Base-by-base conservation (phyloP, 2,888 invertebrate genomes). In the Drosophila parthenogenetica region DNA sequence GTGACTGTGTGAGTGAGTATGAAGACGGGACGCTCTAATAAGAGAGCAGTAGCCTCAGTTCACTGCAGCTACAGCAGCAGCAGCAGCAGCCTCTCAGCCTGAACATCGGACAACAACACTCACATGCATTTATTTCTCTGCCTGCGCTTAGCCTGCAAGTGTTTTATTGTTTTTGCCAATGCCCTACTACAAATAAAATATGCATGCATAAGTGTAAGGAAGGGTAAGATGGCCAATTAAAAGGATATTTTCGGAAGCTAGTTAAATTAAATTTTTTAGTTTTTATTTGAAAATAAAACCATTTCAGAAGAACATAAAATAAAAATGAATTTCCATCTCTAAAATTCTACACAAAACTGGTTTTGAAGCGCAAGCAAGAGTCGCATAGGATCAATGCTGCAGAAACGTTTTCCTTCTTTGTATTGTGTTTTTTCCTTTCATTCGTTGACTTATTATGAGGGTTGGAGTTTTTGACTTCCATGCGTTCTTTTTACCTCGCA, bases 391-490 rank as follows among this genome's bases (percentile, higher is more conserved):
- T 63, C 43, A 57, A 53, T 32, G 19, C 49, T 39, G 48, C 37
- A 53, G 32, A 75, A 64, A 62, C 70, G 64, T 75, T 68, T 82
- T 76, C 62, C 67, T 65, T 69, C 69, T 68, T 68, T 74, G 63
- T 76, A 57, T 75, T 72, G 68, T 75, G 45, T 69, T 69, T 64
- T 76, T 59, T 70, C 80, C 81, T 87, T 82, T 69, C 69, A 85
- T 85, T 85, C 86, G 86, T 79, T 83, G 80, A 80, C 80, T 83
- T 82, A 84, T 81, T 78, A 67, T 74, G 86, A 77, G 83, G 83
- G 83, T 83, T 87, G 83, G 83, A 83, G 83, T 85, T 81, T 74
- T 81, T 85, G 81, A 79, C 79, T 83, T 79, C 69, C 73, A 76
- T 77, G 77, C 72, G 69, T 88, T 79, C 67, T 77, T 83, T 68